These are phyloP conservation scores for Trachelus iudaicus DNA, from an alignment of 2,888 invertebrate species.

Conservation along the genomic window DNA sequence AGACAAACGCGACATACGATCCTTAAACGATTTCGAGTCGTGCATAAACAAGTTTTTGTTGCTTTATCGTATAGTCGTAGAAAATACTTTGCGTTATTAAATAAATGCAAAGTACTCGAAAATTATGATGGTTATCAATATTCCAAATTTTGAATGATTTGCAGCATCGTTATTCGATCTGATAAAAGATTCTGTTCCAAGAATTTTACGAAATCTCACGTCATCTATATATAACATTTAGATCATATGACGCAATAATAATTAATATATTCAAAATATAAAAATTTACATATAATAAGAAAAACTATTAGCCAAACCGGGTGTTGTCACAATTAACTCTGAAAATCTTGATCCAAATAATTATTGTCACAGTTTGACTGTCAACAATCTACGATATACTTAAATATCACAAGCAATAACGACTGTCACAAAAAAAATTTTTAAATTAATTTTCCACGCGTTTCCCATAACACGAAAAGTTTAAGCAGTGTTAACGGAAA, in stretches of 20 bases:
- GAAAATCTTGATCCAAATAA: too few relatives aligned
- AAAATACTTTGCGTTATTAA: not conserved
- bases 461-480: not conserved
- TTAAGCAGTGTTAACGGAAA: not conserved
- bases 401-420: not conserved
- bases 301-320: not conserved
- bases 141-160: not conserved
- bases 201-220: not conserved
- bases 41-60: conserved; percentile 19
- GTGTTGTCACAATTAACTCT: not conserved
- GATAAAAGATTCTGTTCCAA: not conserved
- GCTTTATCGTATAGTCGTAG: not conserved
- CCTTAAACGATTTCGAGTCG: conserved; percentile 20
- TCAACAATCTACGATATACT: not conserved
- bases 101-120: not conserved
- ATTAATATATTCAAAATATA: not conserved
- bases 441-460: not conserved
- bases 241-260: not conserved
- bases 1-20: conserved; percentile 30
- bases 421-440: not conserved
- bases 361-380: too few relatives aligned
- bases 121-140: not conserved
- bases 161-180: not conserved
- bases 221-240: not conserved
- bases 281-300: not conserved